Evolutionary conservation across 2,113 vertebrate genomes (phyloP), one percentile per base, ranked within the genome.

Genomic region (Mormoops blainvillei): DNA sequence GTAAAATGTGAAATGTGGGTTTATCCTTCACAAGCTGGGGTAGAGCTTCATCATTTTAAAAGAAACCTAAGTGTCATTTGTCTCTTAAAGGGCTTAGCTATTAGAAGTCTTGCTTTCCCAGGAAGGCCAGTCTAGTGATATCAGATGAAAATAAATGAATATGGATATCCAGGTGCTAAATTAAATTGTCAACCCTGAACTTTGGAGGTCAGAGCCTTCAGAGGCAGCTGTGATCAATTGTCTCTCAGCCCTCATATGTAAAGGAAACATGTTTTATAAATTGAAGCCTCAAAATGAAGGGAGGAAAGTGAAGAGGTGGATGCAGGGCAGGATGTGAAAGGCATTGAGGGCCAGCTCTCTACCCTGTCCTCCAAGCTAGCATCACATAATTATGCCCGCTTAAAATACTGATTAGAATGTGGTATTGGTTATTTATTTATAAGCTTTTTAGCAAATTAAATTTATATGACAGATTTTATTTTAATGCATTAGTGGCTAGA

Each of bases 131-230:
- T 96, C 95, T 80, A 73, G 56, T 0, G 0, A 91, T 83, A 97
- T 74, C 94, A 98, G 97, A 90, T 90, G 82, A 94, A 96, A 92
- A 76, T 50, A 95, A 97, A 82, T 87, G 63, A 96, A 92, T 91
- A 96, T 96, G 94, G 94, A 98, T 96, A 83, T 70, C 84, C 52
- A 83, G 74, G 63, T 92, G 94, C 94, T 98, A 98, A 98, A 98
- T 98, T 95, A 96, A 98, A 96, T 97, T 18, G 52, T 95, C 95
- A 98, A 15, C 87, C 93, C 81, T 96, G 91, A 98, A 94, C 96
- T 97, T 95, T 90, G 95, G 94, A 97, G 97, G 96, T 98, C 89
- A 95, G 92, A 96, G 74, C 13, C 22, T 95, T 96, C 84, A 87
- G 90, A 92, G 31, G 28, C 45, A 92, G 54, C 67, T 26, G 28